Evolutionary conservation across 2,797 vertebrate genomes (phyloP), one percentile per base, ranked within the genome.

Genomic region (Periparus ater): DNA sequence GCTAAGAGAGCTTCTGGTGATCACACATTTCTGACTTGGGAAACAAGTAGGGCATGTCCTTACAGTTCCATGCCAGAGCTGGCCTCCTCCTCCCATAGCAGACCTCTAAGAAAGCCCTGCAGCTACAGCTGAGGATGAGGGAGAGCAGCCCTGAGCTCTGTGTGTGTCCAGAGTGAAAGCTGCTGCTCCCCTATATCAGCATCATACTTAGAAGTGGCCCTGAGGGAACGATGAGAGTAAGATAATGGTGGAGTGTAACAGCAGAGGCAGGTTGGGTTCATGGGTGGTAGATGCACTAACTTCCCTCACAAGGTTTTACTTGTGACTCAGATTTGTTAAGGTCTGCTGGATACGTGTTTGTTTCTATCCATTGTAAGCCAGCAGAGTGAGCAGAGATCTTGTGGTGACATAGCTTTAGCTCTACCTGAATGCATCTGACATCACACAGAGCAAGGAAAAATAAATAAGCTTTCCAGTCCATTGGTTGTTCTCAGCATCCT

Each of bases 371-470:
- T 21, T 1, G 3, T 80, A 67, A 85, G 40, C 54, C 66, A 54
- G 66, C n/a, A 23, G 29, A 67, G 11, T 0, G 3, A 82, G 42
- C 63, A 3, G 4, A 3, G 4, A 81, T 60, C 51, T 63, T 54
- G 45, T 86, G 30, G 58, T 86, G 76, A 55, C 34, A 55, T 61
- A 60, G 1, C 47, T 72, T 67, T 10, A 10, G 29, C 61, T 86
- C 53, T 89, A 90, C 89, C 76, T 91, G 91, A 91, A 48, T 67
- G 80, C 74, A 67, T 82, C 65, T 71, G 80, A 74, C 45, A 17
- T 73, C 17, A 67, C 42, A 54, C 23, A 50, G 78, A 85, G 10
- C 32, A 60, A 34, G 38, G 40, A 36, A 61, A 70, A 72, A 79
- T 29, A 91, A 90, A 71, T 61, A n/a, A 61, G 16, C 42, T 94